Evolutionary conservation across 2,888 invertebrate species (phyloP), one percentile per base, ranked within the genome.

Genomic region (Brachypalpus laphriformis): DNA sequence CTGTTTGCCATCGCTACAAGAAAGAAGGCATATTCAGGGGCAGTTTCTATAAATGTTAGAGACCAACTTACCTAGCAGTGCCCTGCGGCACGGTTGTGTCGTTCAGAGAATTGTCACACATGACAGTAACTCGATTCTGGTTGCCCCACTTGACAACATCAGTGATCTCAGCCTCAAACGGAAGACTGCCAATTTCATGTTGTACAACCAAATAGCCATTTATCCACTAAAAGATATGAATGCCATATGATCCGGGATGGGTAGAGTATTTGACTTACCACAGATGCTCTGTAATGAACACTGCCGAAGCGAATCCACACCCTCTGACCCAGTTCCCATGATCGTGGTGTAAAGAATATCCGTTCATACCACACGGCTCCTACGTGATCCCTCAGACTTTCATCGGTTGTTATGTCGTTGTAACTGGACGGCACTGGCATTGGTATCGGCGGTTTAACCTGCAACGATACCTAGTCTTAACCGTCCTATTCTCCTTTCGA

Each of bases 381-480:
- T 2, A 99, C 96, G 92, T 98, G 98, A 92, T 99, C 98, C 11
- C 98, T 93, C 3, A 98, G 91, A 0, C 93, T 92, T 22, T 93
- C 93, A 68, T 97, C 96, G 65, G 96, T 95, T 0, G 97, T 97
- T 11, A 99, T 94, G 91, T 99, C 99, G 90, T 99, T 99, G 93
- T 96, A 99, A 78, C 98, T 98, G 0, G 98, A 95, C 0, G 99
- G 99, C 16, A 99, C 99, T 6, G 99, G 98, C 98, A 99, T 99
- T 22, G 95, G 93, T 70, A 97, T 95, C 0, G 96, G 95, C 34
- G 94, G 92, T 80, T 94, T 94, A 7, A 93, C 93, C 95, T 95
- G 88, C 1, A 14, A 37, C 1, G 11, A 37, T 1, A 37, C 8
- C 6, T n/a, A 11, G 28, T n/a, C 9, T 6, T 1, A n/a, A n/a